These are phyloP conservation scores for Pocillopora damicornis DNA, from an alignment of 64 coral and sea anemone genomes.

Conservation along the genomic window DNA sequence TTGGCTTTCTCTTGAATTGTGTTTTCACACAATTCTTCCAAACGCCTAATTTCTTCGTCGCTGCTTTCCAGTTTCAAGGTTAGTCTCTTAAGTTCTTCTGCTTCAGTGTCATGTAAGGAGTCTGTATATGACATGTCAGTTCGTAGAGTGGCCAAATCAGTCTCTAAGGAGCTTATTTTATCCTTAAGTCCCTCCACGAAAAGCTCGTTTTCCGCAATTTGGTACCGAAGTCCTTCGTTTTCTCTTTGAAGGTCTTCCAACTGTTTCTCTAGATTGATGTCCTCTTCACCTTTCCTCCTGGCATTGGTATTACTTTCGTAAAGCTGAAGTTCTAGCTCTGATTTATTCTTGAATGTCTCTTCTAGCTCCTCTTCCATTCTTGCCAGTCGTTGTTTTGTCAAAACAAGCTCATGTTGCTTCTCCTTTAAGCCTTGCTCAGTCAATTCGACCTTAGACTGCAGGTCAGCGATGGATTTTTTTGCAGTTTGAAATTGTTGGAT, in stretches of 20 bases:
- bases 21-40: conserved; percentile 13
- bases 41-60: conserved; percentile 24
- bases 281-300: neutral
- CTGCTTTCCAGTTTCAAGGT: neutral
- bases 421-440: conserved; percentile 12
- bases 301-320: conserved; percentile 15
- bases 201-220: neutral
- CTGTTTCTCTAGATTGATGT: neutral
- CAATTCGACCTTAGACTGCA: neutral
- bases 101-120: conserved; percentile 13
- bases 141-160: neutral
- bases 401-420: conserved; percentile 12
- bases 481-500: neutral
- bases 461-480: conserved; percentile 18
- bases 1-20: conserved; percentile 10
- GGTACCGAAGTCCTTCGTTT: neutral
- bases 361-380: conserved; percentile 30
- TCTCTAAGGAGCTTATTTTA: conserved; percentile 20
- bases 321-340: neutral
- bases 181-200: conserved; percentile 11
- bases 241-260: neutral
- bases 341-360: neutral
- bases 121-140: conserved; percentile 20
- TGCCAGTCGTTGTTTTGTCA: conserved; percentile 1
- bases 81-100: conserved; percentile 17